Evolutionary conservation across 1,140 invertebrate species (phyloP), one percentile per base, ranked within the genome.

Genomic region (Eumeta japonica): DNA sequence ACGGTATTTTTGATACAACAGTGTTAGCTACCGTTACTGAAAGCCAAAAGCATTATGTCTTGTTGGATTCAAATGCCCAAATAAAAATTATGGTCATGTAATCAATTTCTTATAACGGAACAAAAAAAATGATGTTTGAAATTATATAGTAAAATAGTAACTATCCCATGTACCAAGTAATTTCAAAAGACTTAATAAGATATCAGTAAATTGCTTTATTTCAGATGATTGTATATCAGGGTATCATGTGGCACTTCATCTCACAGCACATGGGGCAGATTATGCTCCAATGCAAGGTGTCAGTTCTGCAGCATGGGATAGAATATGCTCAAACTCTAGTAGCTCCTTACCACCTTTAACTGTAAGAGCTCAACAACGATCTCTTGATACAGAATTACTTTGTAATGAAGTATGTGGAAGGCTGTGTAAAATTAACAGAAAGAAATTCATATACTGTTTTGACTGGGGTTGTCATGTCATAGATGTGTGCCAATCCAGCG

Each of bases 401-500:
- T 75, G 70, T 46, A 77, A 77, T 46, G 72, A 76, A 42, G 75
- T 75, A 10, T 75, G 71, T 39, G 59, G 68, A 1, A 48, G 74
- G 0, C 55, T 77, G 10, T 75, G 72, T 46, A 59, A 62, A 3
- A 52, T 74, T 2, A 50, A 61, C 14, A 55, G 55, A 2, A 70
- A 65, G 48, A 66, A 70, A 44, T 77, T 77, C 39, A 67, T 77
- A 11, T 77, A 75, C 48, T 77, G 74, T 50, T 77, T 77, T 50
- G 74, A 77, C 47, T 77, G 72, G 70, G 74, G 74, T 11, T 77
- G 74, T 45, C 74, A 77, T 39, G 68, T 77, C 7, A 75, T 77
- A 15, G 72, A 75, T 42, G 74, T 77, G 1, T 77, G 74, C 36
- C 74, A 75, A 37, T 70, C 68, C 28, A 77, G 74, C 33, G 74